phyloP scores from a whole-genome alignment of 2,888 invertebrate species.

The Nomada hirtipes region DNA sequence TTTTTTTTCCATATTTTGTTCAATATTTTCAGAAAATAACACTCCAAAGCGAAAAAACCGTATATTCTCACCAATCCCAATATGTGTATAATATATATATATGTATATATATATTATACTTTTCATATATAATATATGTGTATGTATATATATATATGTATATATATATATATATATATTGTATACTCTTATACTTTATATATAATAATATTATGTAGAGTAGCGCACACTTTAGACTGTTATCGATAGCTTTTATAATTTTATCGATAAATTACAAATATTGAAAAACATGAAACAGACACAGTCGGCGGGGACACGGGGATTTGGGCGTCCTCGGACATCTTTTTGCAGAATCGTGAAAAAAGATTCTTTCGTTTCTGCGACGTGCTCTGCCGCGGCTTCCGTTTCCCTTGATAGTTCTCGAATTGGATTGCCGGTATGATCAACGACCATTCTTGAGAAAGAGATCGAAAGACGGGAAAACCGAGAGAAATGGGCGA shows the following conservation, averaged over 20 bases:
- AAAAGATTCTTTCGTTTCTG: conserved; percentile 41
- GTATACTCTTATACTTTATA: conserved; percentile 82
- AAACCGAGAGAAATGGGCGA: background rate
- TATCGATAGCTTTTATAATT: conserved; percentile 83
- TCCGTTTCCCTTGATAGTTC: conserved; percentile 33
- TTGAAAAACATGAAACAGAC: conserved; percentile 84
- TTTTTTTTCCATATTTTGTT: conserved; percentile 84
- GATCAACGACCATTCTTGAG: conserved; percentile 26
- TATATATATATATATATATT: conserved; percentile 77
- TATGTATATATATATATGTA: conserved; percentile 74
- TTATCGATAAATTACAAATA: conserved; percentile 84
- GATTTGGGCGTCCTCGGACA: conserved; percentile 66
- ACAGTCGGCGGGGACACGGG: conserved; percentile 78
- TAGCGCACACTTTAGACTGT: conserved; percentile 84
- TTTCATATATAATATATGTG: conserved; percentile 81
- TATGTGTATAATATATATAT: conserved; percentile 82
- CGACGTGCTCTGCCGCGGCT: conserved; percentile 40
- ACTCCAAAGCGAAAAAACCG: conserved; percentile 85
- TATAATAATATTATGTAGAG: conserved; percentile 84
- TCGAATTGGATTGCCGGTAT: conserved; percentile 6
- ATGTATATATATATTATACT: conserved; percentile 80
- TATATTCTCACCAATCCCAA: conserved; percentile 84
- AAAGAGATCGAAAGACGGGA: conserved; percentile 22
- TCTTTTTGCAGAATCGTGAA: conserved; percentile 61
- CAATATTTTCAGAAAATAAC: conserved; percentile 85